Percentiles rank a stretch among this genome's conserved stretches.
Conservation (phyloP, 2,797 vertebrate species). For the Pipistrellus pipistrellus region DNA sequence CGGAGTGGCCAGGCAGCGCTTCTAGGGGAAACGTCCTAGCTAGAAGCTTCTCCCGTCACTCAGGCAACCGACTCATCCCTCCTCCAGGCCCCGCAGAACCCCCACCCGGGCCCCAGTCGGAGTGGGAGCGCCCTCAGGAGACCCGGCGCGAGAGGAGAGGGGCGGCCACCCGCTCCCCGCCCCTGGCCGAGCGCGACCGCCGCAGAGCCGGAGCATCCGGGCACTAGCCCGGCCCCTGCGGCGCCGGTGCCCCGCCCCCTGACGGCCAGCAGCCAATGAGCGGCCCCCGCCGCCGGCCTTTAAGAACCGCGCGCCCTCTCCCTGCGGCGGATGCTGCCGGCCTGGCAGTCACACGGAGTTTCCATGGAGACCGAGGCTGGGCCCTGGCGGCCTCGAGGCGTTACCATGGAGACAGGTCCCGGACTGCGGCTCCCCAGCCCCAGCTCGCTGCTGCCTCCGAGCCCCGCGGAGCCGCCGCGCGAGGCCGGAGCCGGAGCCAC, state of each 20-base stretch:
- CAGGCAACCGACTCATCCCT: not conserved
- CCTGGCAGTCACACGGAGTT: constrained; percentile 88
- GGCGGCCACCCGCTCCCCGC: not conserved
- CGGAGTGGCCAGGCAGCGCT: not conserved
- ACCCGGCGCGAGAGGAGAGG: fast-evolving
- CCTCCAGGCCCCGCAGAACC: not conserved
- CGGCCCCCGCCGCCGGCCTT: constrained; percentile 74
- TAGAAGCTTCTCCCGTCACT: constrained; percentile 13
- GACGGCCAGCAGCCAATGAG: constrained; percentile 88
- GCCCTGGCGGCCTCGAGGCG: constrained; percentile 88
- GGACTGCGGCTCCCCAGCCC: constrained; percentile 84
- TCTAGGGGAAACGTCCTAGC: not conserved
- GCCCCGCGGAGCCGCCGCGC: constrained; percentile 84
- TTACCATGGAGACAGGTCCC: constrained; percentile 93
- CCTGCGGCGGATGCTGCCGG: constrained; percentile 74
- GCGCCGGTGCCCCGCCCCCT: constrained; percentile 57
- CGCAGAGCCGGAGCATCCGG: fast-evolving
- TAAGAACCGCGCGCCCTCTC: constrained; percentile 86
- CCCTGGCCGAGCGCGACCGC: not conserved
- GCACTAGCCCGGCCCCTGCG: constrained; percentile 59
- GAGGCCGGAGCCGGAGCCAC: constrained; percentile 56
- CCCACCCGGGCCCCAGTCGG: not conserved
- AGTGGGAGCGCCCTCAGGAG: not conserved
- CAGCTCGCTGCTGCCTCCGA: constrained; percentile 85
- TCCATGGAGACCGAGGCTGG: constrained; percentile 94